These are phyloP conservation scores for Alcis repandata DNA, from an alignment of 2,888 invertebrate genomes.

Conservation along the genomic window DNA sequence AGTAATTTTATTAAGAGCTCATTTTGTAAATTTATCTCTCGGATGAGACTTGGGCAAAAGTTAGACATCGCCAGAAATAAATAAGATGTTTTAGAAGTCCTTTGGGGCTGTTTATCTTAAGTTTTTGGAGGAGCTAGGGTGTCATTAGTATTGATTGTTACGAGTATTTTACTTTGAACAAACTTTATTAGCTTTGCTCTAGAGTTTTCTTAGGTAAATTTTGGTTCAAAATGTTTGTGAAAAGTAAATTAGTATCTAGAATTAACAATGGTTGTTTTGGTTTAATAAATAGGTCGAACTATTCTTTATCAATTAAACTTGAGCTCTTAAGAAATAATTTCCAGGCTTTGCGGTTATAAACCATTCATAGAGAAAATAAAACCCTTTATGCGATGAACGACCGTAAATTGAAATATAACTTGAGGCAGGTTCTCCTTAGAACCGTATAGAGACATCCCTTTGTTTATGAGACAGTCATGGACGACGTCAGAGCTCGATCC, in stretches of 20 bases:
- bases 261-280: neutral
- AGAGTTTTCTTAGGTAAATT: neutral
- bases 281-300: neutral
- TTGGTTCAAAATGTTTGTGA: neutral
- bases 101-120: slow-evolving; percentile 23
- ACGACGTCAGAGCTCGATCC: slow-evolving; percentile 70
- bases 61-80: slow-evolving; percentile 36
- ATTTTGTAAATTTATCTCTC: slow-evolving; percentile 39
- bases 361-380: neutral
- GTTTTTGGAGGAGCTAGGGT: slow-evolving; percentile 22
- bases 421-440: slow-evolving; percentile 32
- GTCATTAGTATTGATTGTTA: slow-evolving; percentile 30
- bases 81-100: slow-evolving; percentile 39
- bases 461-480: slow-evolving; percentile 66
- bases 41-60: slow-evolving; percentile 34
- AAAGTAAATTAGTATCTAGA: neutral
- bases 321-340: too few relatives aligned
- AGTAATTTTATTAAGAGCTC: slow-evolving; percentile 41
- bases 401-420: slow-evolving; percentile 16
- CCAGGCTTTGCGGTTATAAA: too few relatives aligned
- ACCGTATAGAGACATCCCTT: slow-evolving; percentile 52
- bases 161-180: slow-evolving; percentile 6
- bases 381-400: neutral
- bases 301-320: too few relatives aligned
- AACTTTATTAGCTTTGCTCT: neutral